phyloP scores from a whole-genome alignment of 2,888 invertebrate species.

The Scaptomyza caliginosa region DNA sequence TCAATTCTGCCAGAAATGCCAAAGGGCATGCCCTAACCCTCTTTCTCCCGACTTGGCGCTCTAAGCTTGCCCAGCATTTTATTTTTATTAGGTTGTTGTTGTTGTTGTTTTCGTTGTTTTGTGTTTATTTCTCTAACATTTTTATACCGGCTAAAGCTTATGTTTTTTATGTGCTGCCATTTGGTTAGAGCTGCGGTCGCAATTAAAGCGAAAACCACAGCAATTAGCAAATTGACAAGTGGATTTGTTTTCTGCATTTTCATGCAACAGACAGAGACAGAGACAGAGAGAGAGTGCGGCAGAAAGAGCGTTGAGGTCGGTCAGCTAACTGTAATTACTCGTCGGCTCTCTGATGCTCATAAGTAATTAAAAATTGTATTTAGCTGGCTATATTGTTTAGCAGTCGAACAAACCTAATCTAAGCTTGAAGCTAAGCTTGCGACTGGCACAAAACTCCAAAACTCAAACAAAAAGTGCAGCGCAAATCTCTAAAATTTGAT shows the following conservation, averaged over 20 bases:
- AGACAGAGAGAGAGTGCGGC: neutral
- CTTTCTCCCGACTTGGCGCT: neutral
- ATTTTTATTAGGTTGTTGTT: constrained; percentile 57
- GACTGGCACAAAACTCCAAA: constrained; percentile 20
- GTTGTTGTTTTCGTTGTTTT: constrained; percentile 11
- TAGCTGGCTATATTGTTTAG: constrained; percentile 47
- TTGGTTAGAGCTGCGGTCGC: constrained; percentile 58
- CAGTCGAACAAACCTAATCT: constrained; percentile 5
- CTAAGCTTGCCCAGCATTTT: constrained; percentile 38
- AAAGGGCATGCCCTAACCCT: constrained; percentile 30
- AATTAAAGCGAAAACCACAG: constrained; percentile 73
- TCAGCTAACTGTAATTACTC: constrained; percentile 35
- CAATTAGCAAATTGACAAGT: constrained; percentile 76
- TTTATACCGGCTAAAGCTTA: constrained; percentile 36
- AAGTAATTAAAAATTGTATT: constrained; percentile 63
- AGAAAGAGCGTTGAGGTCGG: constrained; percentile 16
- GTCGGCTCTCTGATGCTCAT: constrained; percentile 47
- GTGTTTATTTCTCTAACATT: constrained; percentile 11
- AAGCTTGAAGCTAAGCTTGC: constrained; percentile 30
- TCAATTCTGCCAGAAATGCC: constrained; percentile 70
- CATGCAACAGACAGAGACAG: constrained; percentile 4
- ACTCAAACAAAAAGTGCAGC: constrained; percentile 64
- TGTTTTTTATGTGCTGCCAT: constrained; percentile 57
- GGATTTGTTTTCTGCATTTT: constrained; percentile 66
- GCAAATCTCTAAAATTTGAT: constrained; percentile 76